phyloP scores from a whole-genome alignment of 2,113 vertebrate genomes.

The Poeciliopsis turrubarensis region DNA sequence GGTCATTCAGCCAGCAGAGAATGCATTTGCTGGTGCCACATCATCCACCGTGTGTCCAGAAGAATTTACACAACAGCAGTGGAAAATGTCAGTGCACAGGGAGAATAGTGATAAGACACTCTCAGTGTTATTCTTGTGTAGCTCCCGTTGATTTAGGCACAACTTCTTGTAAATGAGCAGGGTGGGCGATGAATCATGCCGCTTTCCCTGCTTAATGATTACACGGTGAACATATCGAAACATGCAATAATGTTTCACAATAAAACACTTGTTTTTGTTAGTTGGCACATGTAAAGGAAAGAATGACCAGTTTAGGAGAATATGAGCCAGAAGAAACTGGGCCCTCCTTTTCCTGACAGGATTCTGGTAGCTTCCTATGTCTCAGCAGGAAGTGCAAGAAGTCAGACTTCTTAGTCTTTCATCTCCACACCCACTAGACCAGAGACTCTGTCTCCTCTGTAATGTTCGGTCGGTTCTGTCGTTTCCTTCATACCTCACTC shows the following conservation, averaged over 20 bases:
- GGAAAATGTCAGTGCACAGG: slow-evolving; percentile 72
- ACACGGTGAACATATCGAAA: background rate
- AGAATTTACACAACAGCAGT: slow-evolving; percentile 69
- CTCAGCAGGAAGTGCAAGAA: slow-evolving; percentile 78
- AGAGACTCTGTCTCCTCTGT: slow-evolving; percentile 29
- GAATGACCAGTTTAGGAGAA: slow-evolving; percentile 46
- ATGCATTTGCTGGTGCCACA: slow-evolving; percentile 59
- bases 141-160: slow-evolving; percentile 10
- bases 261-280: slow-evolving; percentile 9
- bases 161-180: slow-evolving; percentile 15
- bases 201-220: slow-evolving; percentile 19
- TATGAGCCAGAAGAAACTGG: slow-evolving; percentile 55
- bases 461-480: slow-evolving; percentile 17
- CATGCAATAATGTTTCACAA: slow-evolving; percentile 1
- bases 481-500: slow-evolving; percentile 2
- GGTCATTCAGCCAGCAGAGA: slow-evolving; percentile 69
- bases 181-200: slow-evolving; percentile 12
- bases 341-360: slow-evolving; percentile 78
- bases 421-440: slow-evolving; percentile 55
- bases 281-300: slow-evolving; percentile 24
- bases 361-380: slow-evolving; percentile 77
- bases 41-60: slow-evolving; percentile 59
- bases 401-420: slow-evolving; percentile 65
- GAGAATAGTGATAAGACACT: slow-evolving; percentile 55
- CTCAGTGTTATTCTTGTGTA: slow-evolving; percentile 18